Evolutionary conservation across 2,113 vertebrate species (phyloP), one percentile per base, ranked within the genome.

Genomic region (Tyto alba): DNA sequence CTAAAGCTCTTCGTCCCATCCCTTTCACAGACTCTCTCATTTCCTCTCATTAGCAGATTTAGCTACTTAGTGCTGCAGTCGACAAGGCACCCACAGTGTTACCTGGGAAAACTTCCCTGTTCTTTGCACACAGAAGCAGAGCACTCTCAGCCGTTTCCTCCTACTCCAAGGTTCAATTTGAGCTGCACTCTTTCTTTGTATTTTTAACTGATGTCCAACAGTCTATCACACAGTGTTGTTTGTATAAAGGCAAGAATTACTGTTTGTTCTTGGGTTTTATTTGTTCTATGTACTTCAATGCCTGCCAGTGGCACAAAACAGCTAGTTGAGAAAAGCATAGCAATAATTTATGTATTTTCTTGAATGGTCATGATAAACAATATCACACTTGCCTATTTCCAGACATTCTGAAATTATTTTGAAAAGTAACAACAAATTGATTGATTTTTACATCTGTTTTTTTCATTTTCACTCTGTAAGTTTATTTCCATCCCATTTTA

Each of bases 51-150:
- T 14, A 67, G 68, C 77, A 88, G 80, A 13, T 69, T 88, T 16
- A 30, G 48, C 41, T 41, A 5, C 36, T 62, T 13, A 55, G 45
- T 57, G 84, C 41, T 2, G 0, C 29, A 40, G 77, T 13, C 47
- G 7, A 18, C 8, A 3, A 11, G 4, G 32, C 66, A 25, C 7
- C 73, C 41, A 5, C 3, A 32, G 16, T 0, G 1, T 27, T 26
- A 48, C 32, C 76, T 40, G 50, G 32, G 56, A 45, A 59, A 60
- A 59, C 1, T 2, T n/a, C 40, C 38, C 71, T 32, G 16, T 21
- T 41, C 40, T n/a, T 38, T 12, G 13, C 23, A 23, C 38, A 7
- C 38, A 68, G 16, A 60, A 17, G 7, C 6, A 25, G 16, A 75
- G 40, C 32, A 10, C 19, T 6, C 21, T 16, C 30, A 56, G 41